Evolutionary conservation across 2,797 vertebrate genomes (phyloP), one percentile per base, ranked within the genome.

Genomic region (Bovichtus variegatus): DNA sequence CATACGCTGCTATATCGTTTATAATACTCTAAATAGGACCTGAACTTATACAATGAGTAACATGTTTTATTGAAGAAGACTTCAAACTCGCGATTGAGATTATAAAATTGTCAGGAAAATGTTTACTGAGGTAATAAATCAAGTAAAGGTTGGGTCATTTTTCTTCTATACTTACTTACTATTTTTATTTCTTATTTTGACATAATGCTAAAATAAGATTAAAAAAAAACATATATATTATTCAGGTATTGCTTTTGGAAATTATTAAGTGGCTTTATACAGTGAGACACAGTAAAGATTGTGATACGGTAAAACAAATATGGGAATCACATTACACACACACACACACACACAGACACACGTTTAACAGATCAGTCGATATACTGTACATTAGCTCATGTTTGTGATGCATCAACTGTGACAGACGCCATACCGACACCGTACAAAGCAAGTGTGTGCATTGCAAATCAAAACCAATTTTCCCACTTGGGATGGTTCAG

Each of bases 381-480:
- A 18, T 36, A 46, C 15, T 23, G 23, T n/a, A 59, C 8, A 12
- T 18, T n/a, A n/a, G 46, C 23, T 62, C 9, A 68, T 50, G 8
- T 78, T 47, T 77, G 19, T n/a, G 18, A 34, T 6, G 3, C 50
- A 49, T 46, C 2, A 1, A 49, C 40, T 53, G 12, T 55, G 19
- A 58, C 8, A 15, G 10, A 72, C 2, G 4, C 34, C 38, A 70
- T 4, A 31, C 46, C 4, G 4, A 25, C 62, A 44, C 34, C 2
- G 2, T 38, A 44, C n/a, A 49, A 36, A 49, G 2, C n/a, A 50
- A 8, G 15, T 12, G 18, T 16, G 62, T 41, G 25, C 19, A 49
- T 38, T 71, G 54, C 76, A 76, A 74, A 80, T 80, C 50, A 53
- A 76, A 80, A 76, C 21, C 68, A 63, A 62, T 82, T 78, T 65